phyloP scores from a whole-genome alignment of 2,797 vertebrate species.

The Kryptopterus vitreolus region DNA sequence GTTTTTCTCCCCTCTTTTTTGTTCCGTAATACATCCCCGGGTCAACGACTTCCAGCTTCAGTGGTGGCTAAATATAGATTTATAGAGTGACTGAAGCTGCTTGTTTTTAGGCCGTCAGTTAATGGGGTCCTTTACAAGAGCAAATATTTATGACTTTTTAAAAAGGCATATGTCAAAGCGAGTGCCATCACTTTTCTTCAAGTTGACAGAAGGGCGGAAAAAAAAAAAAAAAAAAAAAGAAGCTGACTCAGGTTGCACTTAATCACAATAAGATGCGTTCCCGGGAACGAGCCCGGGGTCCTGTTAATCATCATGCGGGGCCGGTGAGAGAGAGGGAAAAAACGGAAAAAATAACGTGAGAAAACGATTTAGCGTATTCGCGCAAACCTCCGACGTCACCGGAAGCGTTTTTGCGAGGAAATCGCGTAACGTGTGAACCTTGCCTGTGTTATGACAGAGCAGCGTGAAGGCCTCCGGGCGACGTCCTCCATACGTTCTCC shows the following conservation, averaged over 20 bases:
- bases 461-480: slow-evolving; percentile 68
- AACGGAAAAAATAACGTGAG: slow-evolving; percentile 37
- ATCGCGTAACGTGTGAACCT: slow-evolving; percentile 68
- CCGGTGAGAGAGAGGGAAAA: no score
- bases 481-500: slow-evolving; percentile 72
- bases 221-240: slow-evolving; percentile 40
- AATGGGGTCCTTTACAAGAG: slow-evolving; percentile 51
- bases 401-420: slow-evolving; percentile 67
- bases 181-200: slow-evolving; percentile 44
- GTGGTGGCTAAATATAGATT: slow-evolving; percentile 57
- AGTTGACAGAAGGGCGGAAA: slow-evolving; percentile 4
- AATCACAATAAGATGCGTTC: slow-evolving; percentile 50
- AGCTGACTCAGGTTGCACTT: slow-evolving; percentile 49
- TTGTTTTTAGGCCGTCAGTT: slow-evolving; percentile 60
- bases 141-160: slow-evolving; percentile 59
- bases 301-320: slow-evolving; percentile 28
- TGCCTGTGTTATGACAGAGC: slow-evolving; percentile 73
- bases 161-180: slow-evolving; percentile 48
- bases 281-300: neutral
- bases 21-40: slow-evolving; percentile 52
- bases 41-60: slow-evolving; percentile 56
- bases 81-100: slow-evolving; percentile 57
- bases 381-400: slow-evolving; percentile 39
- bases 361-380: neutral
- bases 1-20: slow-evolving; percentile 34